Evolutionary conservation across 2,113 vertebrate genomes (phyloP).

Genomic region (Xyliphius kryptos): DNA sequence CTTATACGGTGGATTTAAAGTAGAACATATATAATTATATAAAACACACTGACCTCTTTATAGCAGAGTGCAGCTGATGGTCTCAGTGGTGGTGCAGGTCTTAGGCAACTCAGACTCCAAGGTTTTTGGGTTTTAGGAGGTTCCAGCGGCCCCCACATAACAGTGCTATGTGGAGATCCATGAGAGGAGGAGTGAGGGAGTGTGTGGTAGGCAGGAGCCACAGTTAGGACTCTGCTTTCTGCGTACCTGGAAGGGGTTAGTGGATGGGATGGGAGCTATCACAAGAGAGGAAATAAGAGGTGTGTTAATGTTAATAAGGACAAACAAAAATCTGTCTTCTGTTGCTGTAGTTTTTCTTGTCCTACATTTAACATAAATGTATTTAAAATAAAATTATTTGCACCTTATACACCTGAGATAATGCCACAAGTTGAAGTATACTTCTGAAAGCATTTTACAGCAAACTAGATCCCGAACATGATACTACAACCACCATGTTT

Average conservation of each 20-base stretch:
- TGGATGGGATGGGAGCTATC: slow-evolving; percentile 95
- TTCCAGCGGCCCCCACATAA: slow-evolving; percentile 95
- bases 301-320: not conserved
- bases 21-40: not conserved
- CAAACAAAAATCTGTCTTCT: too few relatives aligned
- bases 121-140: slow-evolving; percentile 95
- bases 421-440: too few relatives aligned
- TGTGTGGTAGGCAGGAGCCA: slow-evolving; percentile 93
- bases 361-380: too few relatives aligned
- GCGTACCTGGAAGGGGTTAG: slow-evolving; percentile 89
- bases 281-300: slow-evolving; percentile 10
- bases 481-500: too few relatives aligned
- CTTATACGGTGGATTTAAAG: too few relatives aligned
- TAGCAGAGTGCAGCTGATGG: slow-evolving; percentile 97
- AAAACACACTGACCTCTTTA: slow-evolving; percentile 75
- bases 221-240: slow-evolving; percentile 79
- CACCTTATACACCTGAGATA: too few relatives aligned
- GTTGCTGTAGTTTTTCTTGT: too few relatives aligned
- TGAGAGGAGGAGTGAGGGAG: slow-evolving; percentile 93
- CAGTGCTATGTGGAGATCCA: slow-evolving; percentile 81
- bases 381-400: too few relatives aligned
- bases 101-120: slow-evolving; percentile 95
- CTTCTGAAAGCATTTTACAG: too few relatives aligned
- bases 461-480: too few relatives aligned
- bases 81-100: slow-evolving; percentile 84